A percentile compares a stretch with the other conserved stretches of the same genome.
phyloP scores from a whole-genome alignment of 1,140 invertebrate genomes.

The Micrasema longulum region DNA sequence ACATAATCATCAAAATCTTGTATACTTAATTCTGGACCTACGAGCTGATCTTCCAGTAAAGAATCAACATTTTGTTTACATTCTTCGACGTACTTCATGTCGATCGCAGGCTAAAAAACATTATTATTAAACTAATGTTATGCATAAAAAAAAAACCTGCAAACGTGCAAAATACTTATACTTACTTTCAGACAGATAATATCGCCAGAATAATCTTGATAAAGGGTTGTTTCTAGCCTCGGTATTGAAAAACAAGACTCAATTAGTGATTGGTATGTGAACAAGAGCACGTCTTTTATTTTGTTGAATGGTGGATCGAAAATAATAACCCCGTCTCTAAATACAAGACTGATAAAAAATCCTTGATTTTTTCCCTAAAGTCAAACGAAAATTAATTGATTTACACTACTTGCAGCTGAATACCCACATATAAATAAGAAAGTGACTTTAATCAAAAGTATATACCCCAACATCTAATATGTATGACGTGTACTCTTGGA shows the following conservation, averaged over 20 bases:
- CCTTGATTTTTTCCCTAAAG: slow-evolving; percentile 77
- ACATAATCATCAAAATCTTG: slow-evolving; percentile 87
- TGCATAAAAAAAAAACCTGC: not conserved
- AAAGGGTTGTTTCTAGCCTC: slow-evolving; percentile 79
- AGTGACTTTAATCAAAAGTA: not conserved
- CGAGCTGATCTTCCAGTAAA: slow-evolving; percentile 77
- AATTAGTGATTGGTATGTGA: slow-evolving; percentile 79
- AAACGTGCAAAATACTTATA: not conserved
- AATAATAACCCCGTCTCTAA: slow-evolving; percentile 75
- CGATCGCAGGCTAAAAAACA: slow-evolving; percentile 74
- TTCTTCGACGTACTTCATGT: slow-evolving; percentile 71
- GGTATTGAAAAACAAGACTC: slow-evolving; percentile 77
- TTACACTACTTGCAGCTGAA: not conserved
- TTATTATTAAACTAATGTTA: slow-evolving; percentile 27
- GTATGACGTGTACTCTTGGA: slow-evolving; percentile 82
- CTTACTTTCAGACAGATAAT: slow-evolving; percentile 66
- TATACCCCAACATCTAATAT: slow-evolving; percentile 80
- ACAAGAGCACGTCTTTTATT: slow-evolving; percentile 77
- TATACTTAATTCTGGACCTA: slow-evolving; percentile 76
- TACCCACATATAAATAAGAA: not conserved
- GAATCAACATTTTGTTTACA: slow-evolving; percentile 70
- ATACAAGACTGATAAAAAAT: slow-evolving; percentile 78
- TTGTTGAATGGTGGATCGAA: slow-evolving; percentile 86
- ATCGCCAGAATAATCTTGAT: slow-evolving; percentile 70
- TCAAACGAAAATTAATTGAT: slow-evolving; percentile 40